These are phyloP conservation scores for Papilio protenor DNA, from an alignment of 2,888 invertebrate species.

Conservation along the genomic window DNA sequence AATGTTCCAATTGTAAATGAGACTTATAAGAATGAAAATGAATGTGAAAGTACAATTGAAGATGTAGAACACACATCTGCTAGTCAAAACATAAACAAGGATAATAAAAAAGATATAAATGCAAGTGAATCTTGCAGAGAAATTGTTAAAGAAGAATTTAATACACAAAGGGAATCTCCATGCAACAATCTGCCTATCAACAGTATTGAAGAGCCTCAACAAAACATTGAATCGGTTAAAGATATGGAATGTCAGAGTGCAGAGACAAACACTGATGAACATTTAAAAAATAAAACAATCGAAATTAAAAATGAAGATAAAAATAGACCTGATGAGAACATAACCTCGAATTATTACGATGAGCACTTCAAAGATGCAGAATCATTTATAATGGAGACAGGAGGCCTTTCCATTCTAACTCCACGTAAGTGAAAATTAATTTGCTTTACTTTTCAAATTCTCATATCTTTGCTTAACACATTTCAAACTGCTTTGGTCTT, in stretches of 20 bases:
- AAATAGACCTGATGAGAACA: conserved; percentile 60
- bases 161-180: conserved; percentile 48
- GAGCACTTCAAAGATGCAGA: conserved; percentile 91
- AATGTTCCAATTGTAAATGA: conserved; percentile 59
- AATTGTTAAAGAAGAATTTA: conserved; percentile 50
- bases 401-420: conserved; percentile 74
- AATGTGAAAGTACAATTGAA: conserved; percentile 49
- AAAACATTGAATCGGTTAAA: conserved; percentile 60
- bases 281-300: conserved; percentile 55
- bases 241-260: conserved; percentile 57
- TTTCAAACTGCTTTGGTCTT: background rate
- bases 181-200: conserved; percentile 46
- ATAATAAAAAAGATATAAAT: conserved; percentile 51
- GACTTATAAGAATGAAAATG: conserved; percentile 51
- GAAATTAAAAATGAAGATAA: conserved; percentile 63
- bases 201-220: conserved; percentile 55
- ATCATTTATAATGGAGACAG: conserved; percentile 89
- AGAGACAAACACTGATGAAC: conserved; percentile 50
- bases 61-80: conserved; percentile 48
- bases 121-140: conserved; percentile 54
- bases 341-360: conserved; percentile 81
- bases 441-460: conserved; percentile 16
- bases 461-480: background rate
- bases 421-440: conserved; percentile 66
- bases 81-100: conserved; percentile 51